These are phyloP conservation scores for Toxotes jaculatrix DNA, from an alignment of 2,113 vertebrate genomes.

Conservation along the genomic window DNA sequence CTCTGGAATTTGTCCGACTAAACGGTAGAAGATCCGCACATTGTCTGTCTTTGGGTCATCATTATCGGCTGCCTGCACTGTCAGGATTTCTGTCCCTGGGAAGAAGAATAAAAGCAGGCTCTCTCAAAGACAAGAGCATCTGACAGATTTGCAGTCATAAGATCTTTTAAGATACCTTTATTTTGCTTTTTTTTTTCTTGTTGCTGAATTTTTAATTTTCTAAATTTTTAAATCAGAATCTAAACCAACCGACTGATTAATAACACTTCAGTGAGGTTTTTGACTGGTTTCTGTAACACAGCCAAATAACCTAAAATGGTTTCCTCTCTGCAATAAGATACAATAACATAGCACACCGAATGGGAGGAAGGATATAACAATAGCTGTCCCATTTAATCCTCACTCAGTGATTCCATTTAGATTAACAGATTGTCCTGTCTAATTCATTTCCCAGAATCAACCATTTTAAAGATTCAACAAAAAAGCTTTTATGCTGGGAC, in stretches of 20 bases:
- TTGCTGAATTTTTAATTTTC: neutral
- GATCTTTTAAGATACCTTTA: neutral
- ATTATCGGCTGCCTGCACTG: constrained; percentile 83
- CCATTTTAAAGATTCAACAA: constrained; percentile 63
- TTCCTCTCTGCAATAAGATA: constrained; percentile 1
- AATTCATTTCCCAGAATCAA: constrained; percentile 64
- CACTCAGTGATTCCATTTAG: constrained; percentile 58
- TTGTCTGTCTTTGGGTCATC: constrained; percentile 86
- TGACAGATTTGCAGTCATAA: neutral
- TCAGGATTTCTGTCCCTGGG: constrained; percentile 84
- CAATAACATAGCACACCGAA: neutral
- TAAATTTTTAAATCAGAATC: neutral
- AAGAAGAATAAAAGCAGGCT: neutral
- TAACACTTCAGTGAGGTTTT: neutral
- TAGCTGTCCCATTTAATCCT: constrained; percentile 56
- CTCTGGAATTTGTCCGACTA: constrained; percentile 83
- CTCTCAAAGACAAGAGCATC: neutral
- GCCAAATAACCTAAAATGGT: neutral
- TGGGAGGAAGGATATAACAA: constrained; percentile 30
- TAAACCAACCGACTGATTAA: neutral
- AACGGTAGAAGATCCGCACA: constrained; percentile 80
- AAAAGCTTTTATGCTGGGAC: constrained; percentile 62
- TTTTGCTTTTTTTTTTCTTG: neutral
- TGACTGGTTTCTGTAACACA: neutral
- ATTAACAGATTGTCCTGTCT: constrained; percentile 66